Base-by-base conservation (phyloP, 2,797 vertebrate species). In the Prunella strophiata region DNA sequence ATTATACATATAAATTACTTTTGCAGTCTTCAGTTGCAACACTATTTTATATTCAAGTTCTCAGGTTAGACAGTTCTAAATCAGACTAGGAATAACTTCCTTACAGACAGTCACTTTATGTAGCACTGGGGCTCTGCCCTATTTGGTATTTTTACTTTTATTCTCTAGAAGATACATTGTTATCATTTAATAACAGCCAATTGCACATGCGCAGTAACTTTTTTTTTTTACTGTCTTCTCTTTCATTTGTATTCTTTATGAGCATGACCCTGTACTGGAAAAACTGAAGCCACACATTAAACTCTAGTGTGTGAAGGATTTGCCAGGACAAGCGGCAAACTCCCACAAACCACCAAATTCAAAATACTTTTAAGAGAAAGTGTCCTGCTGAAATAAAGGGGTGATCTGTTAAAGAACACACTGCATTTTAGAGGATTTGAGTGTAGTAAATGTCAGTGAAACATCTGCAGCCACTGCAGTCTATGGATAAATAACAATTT, bases 171-270 rank as follows among this genome's bases (percentile, higher is more conserved):
- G 88, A 93, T 85, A 52, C 67, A 80, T 78, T 88, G 67, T 81
- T 93, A 94, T 42, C 32, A 65, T 94, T 85, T 92, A 95, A 91
- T 81, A 90, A 57, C 65, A 86, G 62, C 22, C 55, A 73, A 45
- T 51, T 73, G 89, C 94, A 86, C 95, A 94, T 96, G 84, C 76
- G 86, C 85, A 94, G 70, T 80, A 92, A 93, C 92, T 92, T 73
- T 90, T 70, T 91, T 91, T 91, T 59, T 71, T 16, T 5, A 47
- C 68, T 20, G 50, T 85, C 52, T 67, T 89, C 84, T 57, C 77
- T 90, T 92, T 90, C 48, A 43, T 94, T 91, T 86, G 84, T 94
- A 65, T 94, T 94, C 77, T 89, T 94, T 81, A 71, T 79, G 86
- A 95, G 45, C 57, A 29, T 57, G 77, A 94, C 77, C 72, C 88